Evolutionary conservation across 2,797 vertebrate species (phyloP).

Genomic region (Eutrigla gurnardus): DNA sequence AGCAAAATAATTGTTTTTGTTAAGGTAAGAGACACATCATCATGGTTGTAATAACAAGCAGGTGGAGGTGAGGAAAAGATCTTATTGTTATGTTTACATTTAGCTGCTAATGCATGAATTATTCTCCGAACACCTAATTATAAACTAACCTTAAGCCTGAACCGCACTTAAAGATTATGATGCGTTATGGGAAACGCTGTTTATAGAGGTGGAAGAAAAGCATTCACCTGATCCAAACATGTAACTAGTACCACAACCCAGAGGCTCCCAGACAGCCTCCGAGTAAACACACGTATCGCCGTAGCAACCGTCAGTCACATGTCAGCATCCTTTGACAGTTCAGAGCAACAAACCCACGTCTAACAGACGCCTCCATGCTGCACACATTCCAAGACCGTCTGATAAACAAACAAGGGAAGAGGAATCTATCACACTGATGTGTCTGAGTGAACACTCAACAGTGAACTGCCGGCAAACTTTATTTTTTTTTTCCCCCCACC

Average conservation of each 20-base stretch:
- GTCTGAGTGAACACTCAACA: conserved; percentile 62
- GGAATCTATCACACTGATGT: conserved; percentile 58
- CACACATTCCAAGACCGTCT: conserved; percentile 20
- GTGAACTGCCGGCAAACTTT: conserved; percentile 56
- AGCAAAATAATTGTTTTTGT: too few relatives aligned
- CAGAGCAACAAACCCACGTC: conserved; percentile 39
- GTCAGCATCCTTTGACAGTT: conserved; percentile 45
- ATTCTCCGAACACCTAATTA: neutral
- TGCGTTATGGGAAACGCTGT: neutral
- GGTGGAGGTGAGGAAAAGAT: neutral
- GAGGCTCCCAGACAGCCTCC: neutral
- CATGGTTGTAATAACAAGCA: neutral
- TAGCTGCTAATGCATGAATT: neutral
- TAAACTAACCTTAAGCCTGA: neutral
- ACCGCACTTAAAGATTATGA: neutral
- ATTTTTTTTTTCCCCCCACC: conserved; percentile 7
- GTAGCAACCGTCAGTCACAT: conserved; percentile 39
- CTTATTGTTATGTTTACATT: neutral
- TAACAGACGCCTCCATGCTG: conserved; percentile 37
- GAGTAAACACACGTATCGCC: conserved; percentile 35
- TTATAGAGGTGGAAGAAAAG: neutral
- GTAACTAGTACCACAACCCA: neutral
- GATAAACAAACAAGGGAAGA: conserved; percentile 60
- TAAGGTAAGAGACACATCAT: neutral
- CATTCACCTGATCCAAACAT: neutral